Base-by-base conservation (phyloP, 2,888 invertebrate genomes). In the Apoda limacodes region DNA sequence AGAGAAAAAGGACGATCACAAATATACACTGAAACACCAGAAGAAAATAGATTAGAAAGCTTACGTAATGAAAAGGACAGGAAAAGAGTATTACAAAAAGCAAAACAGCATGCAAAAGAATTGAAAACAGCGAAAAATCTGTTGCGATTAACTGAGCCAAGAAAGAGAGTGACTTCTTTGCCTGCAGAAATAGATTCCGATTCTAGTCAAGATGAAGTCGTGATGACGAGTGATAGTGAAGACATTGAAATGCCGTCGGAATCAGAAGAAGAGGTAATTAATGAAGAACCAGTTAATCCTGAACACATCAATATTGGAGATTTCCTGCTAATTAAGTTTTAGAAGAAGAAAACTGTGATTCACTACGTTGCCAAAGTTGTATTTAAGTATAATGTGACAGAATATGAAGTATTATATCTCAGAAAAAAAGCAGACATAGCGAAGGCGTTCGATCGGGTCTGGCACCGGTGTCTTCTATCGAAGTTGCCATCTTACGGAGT, bases 181-280 rank as follows among this genome's bases (percentile, higher is more conserved):
- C 35, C 41, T 33, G 25, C 34, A 40, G 35, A 46, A 38, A 30
- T 25, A 37, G 30, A 40, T 29, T 48, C 44, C 32, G 43, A 43
- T 46, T 37, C 37, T 34, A 47, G 44, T 43, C 37, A 29, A 37
- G 34, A 39, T 42, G 44, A 43, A 35, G 34, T 38, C 32, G 37
- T 46, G 41, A 44, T 40, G 43, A 26, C 45, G 28, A 42, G 37
- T 35, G 45, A 47, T 42, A 39, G 35, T 42, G 46, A 46, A 38
- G 44, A n/a, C n/a, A n/a, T n/a, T n/a, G n/a, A n/a, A n/a, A n/a
- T n/a, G n/a, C n/a, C n/a, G n/a, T n/a, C n/a, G n/a, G n/a, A n/a
- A n/a, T n/a, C n/a, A n/a, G n/a, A n/a, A n/a, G n/a, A n/a, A n/a
- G n/a, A n/a, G n/a, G n/a, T n/a, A n/a, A n/a, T n/a, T n/a, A n/a